Base-by-base conservation (phyloP, 2,797 vertebrate genomes). In the Tapera naevia region DNA sequence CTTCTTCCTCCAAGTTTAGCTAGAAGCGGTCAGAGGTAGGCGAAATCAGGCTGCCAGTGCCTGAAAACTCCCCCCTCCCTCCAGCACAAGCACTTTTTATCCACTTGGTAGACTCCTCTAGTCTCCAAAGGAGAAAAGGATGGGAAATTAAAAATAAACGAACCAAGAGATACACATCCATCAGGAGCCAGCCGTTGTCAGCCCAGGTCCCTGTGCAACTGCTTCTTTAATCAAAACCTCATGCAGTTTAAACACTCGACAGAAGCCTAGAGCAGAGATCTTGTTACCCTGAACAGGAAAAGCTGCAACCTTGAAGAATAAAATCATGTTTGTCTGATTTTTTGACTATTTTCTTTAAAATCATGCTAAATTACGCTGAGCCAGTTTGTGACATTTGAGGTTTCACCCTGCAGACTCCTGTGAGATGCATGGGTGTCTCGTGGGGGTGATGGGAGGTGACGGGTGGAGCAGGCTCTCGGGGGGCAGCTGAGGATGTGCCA, bases 141-240 rank as follows among this genome's bases (percentile, higher is more conserved):
- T 91, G 88, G 94, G 94, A 96, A 96, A 96, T 95, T 90, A 95
- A 96, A 96, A 96, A 94, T 91, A 96, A 96, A 96, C 88, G 86
- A 95, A 96, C 93, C 95, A 95, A 90, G 96, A 95, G 96, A 91
- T 95, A 80, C 82, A 83, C 95, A 96, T 96, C 93, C 93, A 96
- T 96, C 95, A 96, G 95, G 94, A 96, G 93, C 69, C 89, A 91
- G 82, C 94, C 78, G 5, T 73, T 96, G 96, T 95, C 93, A 96
- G 86, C 83, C 27, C 90, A 84, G 74, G 91, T 95, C 91, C 94
- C 94, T 79, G 28, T 75, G 90, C 94, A 94, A 85, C 94, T 41
- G 10, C 88, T 95, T 60, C 94, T 92, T 88, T 93, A 96, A 95
- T 95, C 95, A 94, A 95, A 95, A 93, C 86, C 86, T 95, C 91